A percentile compares a stretch with the other conserved stretches of the same genome.
These are phyloP conservation scores for Callionymus lyra DNA, from an alignment of 2,113 vertebrate species.

Conservation along the genomic window DNA sequence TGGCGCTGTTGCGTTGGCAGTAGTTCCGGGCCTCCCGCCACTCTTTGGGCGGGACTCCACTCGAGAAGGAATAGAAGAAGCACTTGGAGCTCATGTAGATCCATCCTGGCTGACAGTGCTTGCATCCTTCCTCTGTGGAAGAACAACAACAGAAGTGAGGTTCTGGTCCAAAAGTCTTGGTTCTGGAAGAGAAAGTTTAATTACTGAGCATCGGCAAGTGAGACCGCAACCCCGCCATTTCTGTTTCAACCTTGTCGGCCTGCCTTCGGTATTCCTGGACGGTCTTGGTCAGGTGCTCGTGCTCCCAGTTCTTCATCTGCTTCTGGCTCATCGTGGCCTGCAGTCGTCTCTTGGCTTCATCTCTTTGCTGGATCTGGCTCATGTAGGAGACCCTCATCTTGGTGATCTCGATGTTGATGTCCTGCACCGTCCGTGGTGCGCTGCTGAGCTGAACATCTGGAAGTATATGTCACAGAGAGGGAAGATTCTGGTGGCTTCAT, in stretches of 20 bases:
- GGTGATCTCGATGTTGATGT: conserved; percentile 33
- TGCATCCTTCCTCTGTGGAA: conserved; percentile 54
- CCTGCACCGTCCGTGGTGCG: conserved; percentile 7
- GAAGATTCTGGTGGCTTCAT: not conserved
- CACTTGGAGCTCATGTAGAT: conserved; percentile 36
- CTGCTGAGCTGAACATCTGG: conserved; percentile 38
- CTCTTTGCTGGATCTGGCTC: conserved; percentile 2
- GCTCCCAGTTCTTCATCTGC: conserved; percentile 26
- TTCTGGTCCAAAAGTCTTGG: not conserved
- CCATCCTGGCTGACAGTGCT: conserved; percentile 55
- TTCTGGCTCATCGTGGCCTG: conserved; percentile 6
- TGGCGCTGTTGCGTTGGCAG: conserved; percentile 38
- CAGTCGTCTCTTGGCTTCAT: conserved; percentile 24
- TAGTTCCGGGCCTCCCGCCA: conserved; percentile 44
- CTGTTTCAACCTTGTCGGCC: conserved; percentile 14
- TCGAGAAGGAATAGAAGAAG: conserved; percentile 43
- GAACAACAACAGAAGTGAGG: not conserved
- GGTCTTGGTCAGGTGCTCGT: conserved; percentile 17
- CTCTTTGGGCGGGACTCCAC: not conserved
- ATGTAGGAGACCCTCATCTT: conserved; percentile 36
- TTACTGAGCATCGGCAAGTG: conserved; percentile 48
- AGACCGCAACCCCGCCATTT: conserved; percentile 29
- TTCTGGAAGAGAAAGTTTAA: not conserved
- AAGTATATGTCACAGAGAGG: not conserved
- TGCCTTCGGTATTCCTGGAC: conserved; percentile 13